These are phyloP conservation scores for Ptychoptera contaminata DNA, from an alignment of 2,888 invertebrate species.

Conservation along the genomic window DNA sequence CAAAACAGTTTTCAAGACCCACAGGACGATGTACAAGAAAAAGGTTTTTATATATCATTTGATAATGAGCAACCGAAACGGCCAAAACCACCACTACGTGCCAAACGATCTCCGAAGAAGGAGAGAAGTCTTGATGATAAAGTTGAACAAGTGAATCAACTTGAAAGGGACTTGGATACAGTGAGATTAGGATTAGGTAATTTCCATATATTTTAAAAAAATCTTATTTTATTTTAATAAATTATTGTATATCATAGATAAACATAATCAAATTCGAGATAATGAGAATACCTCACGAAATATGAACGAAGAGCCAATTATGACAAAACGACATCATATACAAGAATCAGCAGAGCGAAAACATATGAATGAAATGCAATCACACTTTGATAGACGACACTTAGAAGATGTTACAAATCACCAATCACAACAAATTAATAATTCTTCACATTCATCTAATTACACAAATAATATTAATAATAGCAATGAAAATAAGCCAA, in stretches of 20 bases:
- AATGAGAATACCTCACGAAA: too few relatives aligned
- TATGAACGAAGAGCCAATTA: too few relatives aligned
- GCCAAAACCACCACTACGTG: conserved; percentile 73
- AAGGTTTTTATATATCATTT: conserved; percentile 88
- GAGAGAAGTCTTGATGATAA: conserved; percentile 34
- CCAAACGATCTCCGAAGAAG: conserved; percentile 66
- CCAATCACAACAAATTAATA: conserved; percentile 17
- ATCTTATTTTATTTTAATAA: too few relatives aligned
- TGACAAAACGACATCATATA: too few relatives aligned
- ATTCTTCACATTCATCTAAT: conserved; percentile 8
- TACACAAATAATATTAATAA: conserved; percentile 10
- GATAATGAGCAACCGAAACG: conserved; percentile 77
- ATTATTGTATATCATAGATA: too few relatives aligned
- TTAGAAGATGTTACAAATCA: conserved; percentile 23
- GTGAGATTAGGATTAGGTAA: neutral
- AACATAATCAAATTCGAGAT: too few relatives aligned
- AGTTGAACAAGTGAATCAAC: conserved; percentile 25
- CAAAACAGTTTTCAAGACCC: conserved; percentile 53
- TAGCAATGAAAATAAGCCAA: conserved; percentile 31
- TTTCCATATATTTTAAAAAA: too few relatives aligned
- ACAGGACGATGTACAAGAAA: conserved; percentile 40
- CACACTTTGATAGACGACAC: conserved; percentile 16
- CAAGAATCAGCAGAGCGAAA: too few relatives aligned
- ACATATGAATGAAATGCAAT: neutral
- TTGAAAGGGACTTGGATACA: conserved; percentile 33